Percentiles rank a stretch among this genome's conserved stretches.
Evolutionary conservation across 2,113 vertebrate species (phyloP).

Genomic region (Okapia johnstoni): DNA sequence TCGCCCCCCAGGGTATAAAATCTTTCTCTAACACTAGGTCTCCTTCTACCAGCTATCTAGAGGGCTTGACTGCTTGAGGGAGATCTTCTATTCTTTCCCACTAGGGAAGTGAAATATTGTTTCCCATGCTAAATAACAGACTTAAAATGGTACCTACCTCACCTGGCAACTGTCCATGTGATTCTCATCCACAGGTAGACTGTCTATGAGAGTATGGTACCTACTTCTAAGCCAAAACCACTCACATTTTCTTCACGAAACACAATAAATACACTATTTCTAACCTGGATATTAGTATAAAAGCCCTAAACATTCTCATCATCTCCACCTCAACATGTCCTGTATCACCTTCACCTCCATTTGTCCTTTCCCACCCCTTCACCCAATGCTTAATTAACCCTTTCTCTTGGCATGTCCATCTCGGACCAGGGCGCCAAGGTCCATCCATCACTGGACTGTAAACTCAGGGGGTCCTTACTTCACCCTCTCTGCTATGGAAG

Average conservation of each 20-base stretch:
- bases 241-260: neutral
- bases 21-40: rapidly evolving
- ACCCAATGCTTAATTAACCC: too few species aligned
- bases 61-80: neutral
- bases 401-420: neutral
- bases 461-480: rapidly evolving
- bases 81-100: neutral
- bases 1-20: neutral
- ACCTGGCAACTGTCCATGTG: neutral
- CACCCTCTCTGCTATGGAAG: rapidly evolving
- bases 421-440: neutral
- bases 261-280: neutral
- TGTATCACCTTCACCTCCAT: neutral
- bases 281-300: neutral
- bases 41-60: neutral
- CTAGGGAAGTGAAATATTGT: neutral
- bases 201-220: neutral
- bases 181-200: neutral
- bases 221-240: neutral
- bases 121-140: neutral
- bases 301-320: neutral
- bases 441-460: neutral
- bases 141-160: neutral
- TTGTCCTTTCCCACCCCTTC: neutral
- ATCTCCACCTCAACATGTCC: neutral